A percentile compares a stretch with the other conserved stretches of the same genome.
phyloP scores from a whole-genome alignment of 2,113 vertebrate species.

The Pyrgilauda ruficollis region DNA sequence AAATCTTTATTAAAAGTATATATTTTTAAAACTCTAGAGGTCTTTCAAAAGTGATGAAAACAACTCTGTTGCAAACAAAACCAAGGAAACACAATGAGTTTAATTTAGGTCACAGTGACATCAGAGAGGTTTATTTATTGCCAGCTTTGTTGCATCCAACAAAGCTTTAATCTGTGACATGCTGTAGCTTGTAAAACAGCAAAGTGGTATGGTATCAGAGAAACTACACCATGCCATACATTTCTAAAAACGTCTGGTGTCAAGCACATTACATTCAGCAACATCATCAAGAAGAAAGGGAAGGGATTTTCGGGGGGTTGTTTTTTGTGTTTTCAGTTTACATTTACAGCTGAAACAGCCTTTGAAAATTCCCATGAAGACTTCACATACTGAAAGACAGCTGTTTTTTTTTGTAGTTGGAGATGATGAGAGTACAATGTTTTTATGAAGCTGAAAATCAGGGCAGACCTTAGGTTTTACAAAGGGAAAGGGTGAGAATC shows the following conservation, averaged over 20 bases:
- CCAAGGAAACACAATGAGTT: constrained; percentile 43
- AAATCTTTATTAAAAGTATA: not conserved
- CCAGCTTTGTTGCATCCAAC: constrained; percentile 63
- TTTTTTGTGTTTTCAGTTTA: constrained; percentile 44
- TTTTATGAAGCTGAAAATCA: constrained; percentile 39
- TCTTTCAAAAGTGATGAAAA: not conserved
- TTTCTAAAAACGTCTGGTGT: constrained; percentile 24
- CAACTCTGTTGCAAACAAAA: not conserved
- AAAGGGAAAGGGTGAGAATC: not conserved
- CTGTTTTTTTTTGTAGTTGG: constrained; percentile 4
- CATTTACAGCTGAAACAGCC: constrained; percentile 35
- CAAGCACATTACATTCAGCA: constrained; percentile 17
- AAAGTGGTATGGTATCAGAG: constrained; percentile 57
- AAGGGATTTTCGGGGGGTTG: not conserved
- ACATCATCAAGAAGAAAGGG: constrained; percentile 50
- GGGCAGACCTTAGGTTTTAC: constrained; percentile 17
- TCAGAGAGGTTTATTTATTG: constrained; percentile 66
- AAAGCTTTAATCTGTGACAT: constrained; percentile 70
- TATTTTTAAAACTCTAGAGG: not conserved
- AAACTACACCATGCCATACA: constrained; percentile 54
- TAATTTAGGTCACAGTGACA: constrained; percentile 68
- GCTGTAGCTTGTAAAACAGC: constrained; percentile 66
- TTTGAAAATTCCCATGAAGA: constrained; percentile 58
- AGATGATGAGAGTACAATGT: constrained; percentile 4
- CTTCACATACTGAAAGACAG: constrained; percentile 41